Evolutionary conservation across 2,888 invertebrate genomes (phyloP).

Genomic region (Heliothis peltigera): DNA sequence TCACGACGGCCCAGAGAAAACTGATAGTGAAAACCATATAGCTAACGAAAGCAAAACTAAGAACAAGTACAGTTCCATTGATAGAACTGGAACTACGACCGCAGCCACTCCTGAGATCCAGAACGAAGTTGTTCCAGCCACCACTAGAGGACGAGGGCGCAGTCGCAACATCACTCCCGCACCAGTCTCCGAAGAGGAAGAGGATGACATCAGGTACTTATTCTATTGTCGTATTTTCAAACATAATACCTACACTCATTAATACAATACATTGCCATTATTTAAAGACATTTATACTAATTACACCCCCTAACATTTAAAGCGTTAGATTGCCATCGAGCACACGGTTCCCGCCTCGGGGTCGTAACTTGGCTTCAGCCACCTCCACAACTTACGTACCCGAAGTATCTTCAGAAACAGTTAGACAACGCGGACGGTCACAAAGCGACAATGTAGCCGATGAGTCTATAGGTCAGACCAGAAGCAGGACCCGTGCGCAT

Average conservation of each 20-base stretch:
- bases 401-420: conserved; percentile 84
- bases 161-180: conserved; percentile 85
- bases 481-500: conserved; percentile 90
- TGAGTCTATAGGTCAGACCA: conserved; percentile 85
- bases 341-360: conserved; percentile 95
- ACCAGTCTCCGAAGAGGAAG: conserved; percentile 85
- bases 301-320: conserved; percentile 52
- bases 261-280: conserved; percentile 8
- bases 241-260: conserved; percentile 19
- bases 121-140: conserved; percentile 91
- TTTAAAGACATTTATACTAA: conserved; percentile 26
- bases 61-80: conserved; percentile 89
- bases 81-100: conserved; percentile 80
- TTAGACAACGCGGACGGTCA: conserved; percentile 80
- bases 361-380: conserved; percentile 83
- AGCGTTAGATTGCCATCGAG: conserved; percentile 92
- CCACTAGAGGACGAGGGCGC: conserved; percentile 84
- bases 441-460: conserved; percentile 85
- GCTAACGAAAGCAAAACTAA: conserved; percentile 84
- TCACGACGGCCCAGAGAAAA: conserved; percentile 91
- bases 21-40: conserved; percentile 83
- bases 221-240: not conserved
- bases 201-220: conserved; percentile 81
- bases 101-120: conserved; percentile 90
- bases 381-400: conserved; percentile 88